Evolutionary conservation across 2,888 invertebrate genomes (phyloP).

Genomic region (Mythimna loreyi): DNA sequence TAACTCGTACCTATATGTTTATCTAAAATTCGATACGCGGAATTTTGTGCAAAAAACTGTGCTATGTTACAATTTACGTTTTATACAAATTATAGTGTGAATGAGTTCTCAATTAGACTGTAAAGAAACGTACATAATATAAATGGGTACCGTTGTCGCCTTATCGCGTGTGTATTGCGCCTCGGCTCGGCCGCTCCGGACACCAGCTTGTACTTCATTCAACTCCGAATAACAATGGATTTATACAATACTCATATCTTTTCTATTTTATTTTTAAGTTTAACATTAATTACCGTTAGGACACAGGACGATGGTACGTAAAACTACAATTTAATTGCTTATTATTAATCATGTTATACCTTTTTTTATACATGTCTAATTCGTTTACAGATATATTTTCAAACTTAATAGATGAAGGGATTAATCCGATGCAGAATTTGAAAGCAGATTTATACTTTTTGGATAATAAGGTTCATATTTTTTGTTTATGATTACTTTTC

Average conservation of each 20-base stretch:
- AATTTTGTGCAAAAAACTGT: background rate
- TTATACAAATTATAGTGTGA: slow-evolving; percentile 38
- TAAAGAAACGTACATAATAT: slow-evolving; percentile 46
- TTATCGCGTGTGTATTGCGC: slow-evolving; percentile 49
- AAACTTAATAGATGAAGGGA: slow-evolving; percentile 36
- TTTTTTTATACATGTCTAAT: background rate
- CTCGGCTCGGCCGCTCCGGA: slow-evolving; percentile 23
- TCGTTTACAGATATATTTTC: slow-evolving; percentile 47
- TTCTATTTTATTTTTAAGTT: slow-evolving; percentile 13
- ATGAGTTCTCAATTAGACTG: slow-evolving; percentile 37
- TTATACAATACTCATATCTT: slow-evolving; percentile 24
- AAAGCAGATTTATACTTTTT: slow-evolving; percentile 30
- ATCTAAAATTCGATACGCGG: slow-evolving; percentile 8
- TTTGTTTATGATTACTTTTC: background rate
- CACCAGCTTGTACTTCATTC: slow-evolving; percentile 20
- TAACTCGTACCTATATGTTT: too few species aligned
- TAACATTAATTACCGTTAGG: slow-evolving; percentile 28
- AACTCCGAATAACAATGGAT: slow-evolving; percentile 42
- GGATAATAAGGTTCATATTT: slow-evolving; percentile 38
- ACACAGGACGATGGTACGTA: slow-evolving; percentile 47
- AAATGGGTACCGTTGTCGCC: slow-evolving; percentile 35
- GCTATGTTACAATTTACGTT: background rate
- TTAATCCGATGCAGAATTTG: slow-evolving; percentile 24
- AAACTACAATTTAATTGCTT: background rate
- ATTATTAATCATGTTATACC: background rate